phyloP scores from a whole-genome alignment of 2,113 vertebrate species.

The Tilapia sparmanii region DNA sequence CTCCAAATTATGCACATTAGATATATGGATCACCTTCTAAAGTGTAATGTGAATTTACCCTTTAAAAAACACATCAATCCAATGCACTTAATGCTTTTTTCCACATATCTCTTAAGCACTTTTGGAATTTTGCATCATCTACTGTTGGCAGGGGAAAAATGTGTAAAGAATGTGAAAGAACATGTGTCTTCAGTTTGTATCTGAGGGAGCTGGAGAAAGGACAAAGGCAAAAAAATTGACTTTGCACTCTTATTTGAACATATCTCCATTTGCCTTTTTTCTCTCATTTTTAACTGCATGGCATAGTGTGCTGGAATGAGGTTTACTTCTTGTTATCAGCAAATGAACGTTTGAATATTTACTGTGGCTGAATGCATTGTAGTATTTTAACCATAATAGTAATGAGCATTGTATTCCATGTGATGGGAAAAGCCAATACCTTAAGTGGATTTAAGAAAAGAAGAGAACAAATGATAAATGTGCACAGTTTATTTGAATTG shows the following conservation, averaged over 20 bases:
- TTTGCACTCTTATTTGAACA: neutral
- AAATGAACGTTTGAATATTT: constrained; percentile 15
- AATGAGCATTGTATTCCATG: constrained; percentile 2
- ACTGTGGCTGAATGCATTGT: constrained; percentile 4
- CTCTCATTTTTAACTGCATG: constrained; percentile 21
- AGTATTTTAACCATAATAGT: constrained; percentile 13
- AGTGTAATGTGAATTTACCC: neutral
- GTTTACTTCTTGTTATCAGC: neutral
- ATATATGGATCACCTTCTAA: neutral
- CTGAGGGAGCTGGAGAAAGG: neutral
- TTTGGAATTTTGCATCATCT: constrained; percentile 7
- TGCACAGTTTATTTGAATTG: neutral
- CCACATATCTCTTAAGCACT: constrained; percentile 7
- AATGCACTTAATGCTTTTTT: constrained; percentile 19
- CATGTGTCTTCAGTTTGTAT: neutral
- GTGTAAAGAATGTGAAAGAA: neutral
- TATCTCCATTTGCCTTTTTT: constrained; percentile 5
- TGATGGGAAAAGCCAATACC: constrained; percentile 19
- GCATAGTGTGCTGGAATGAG: constrained; percentile 13
- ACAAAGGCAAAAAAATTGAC: neutral
- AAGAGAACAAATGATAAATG: neutral
- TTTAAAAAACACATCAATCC: constrained; percentile 9
- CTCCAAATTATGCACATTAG: neutral
- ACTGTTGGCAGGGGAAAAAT: constrained; percentile 6
- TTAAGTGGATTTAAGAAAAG: neutral